Base-by-base conservation (phyloP, 2,797 vertebrate genomes). In the Eulemur mongoz region DNA sequence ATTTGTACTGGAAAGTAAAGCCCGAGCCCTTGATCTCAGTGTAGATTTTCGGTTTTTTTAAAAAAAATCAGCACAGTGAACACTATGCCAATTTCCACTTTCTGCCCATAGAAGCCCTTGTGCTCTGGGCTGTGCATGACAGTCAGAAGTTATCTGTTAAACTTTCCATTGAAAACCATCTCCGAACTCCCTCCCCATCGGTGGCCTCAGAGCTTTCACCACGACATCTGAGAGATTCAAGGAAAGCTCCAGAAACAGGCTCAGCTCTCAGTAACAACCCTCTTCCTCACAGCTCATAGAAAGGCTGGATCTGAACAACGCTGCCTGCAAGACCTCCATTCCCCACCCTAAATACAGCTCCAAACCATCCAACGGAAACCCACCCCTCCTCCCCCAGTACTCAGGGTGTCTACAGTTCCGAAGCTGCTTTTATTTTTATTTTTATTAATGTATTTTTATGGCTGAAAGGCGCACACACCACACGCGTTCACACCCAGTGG, bases 1-100 rank as follows among this genome's bases (percentile, higher is more conserved):
- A 98, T 99, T 98, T 98, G 98, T 98, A 97, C 98, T 98, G 98
- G 98, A 98, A 98, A 98, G 98, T 98, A 97, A 98, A 98, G 98
- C 96, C 96, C 97, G 97, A 98, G 97, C 98, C 97, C 98, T 99
- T 98, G 98, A 99, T 99, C 98, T 98, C 97, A 96, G 97, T 96
- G 97, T 97, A 98, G 97, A 98, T 98, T 98, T 97, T 95, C 45
- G 67, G 88, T 57, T 52, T 54, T 54, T 54, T 52, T 2, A 20
- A 7, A 67, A 98, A 98, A 97, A 93, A 78, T 89, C 11, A 27
- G 90, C 91, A 97, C 89, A 95, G 91, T 40, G 80, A 94, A 97
- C 94, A 95, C 94, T 89, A 89, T 98, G 98, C 98, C 98, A 98
- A 97, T 98, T 98, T 98, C 94, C 97, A 98, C 97, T 97, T 95